A percentile compares a stretch with the other conserved stretches of the same genome.
These are phyloP conservation scores for Galagoides demidoff DNA, from an alignment of 2,797 vertebrate species.

Conservation along the genomic window DNA sequence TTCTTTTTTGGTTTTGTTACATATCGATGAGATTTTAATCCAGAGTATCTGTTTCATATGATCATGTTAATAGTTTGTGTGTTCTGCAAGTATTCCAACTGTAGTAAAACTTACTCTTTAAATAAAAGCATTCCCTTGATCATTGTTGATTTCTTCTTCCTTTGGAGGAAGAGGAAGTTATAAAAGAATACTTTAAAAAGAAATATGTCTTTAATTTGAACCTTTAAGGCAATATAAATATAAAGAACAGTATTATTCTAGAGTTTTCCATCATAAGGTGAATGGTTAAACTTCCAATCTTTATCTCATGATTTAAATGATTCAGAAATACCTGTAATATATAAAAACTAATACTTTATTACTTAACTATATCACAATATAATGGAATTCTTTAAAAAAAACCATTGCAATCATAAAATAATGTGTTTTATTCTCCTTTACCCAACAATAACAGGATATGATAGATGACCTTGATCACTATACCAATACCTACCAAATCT, in stretches of 20 bases:
- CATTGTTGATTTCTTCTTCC: background rate
- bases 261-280: background rate
- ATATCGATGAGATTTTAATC: background rate
- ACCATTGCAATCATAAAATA: background rate
- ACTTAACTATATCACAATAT: background rate
- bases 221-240: background rate
- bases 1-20: background rate
- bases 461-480: constrained; percentile 73
- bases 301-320: background rate
- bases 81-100: background rate
- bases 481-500: constrained; percentile 76
- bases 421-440: background rate
- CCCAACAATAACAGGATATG: constrained; percentile 64
- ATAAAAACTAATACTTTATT: background rate
- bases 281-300: background rate
- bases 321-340: background rate
- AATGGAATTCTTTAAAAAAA: background rate
- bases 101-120: background rate
- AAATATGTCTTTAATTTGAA: background rate
- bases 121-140: background rate
- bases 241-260: background rate
- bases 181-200: background rate
- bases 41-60: background rate
- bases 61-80: background rate
- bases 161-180: background rate